Percentiles rank a stretch among this genome's conserved stretches.
These are phyloP conservation scores for Halcyon senegalensis DNA, from an alignment of 2,113 vertebrate genomes.

Conservation along the genomic window DNA sequence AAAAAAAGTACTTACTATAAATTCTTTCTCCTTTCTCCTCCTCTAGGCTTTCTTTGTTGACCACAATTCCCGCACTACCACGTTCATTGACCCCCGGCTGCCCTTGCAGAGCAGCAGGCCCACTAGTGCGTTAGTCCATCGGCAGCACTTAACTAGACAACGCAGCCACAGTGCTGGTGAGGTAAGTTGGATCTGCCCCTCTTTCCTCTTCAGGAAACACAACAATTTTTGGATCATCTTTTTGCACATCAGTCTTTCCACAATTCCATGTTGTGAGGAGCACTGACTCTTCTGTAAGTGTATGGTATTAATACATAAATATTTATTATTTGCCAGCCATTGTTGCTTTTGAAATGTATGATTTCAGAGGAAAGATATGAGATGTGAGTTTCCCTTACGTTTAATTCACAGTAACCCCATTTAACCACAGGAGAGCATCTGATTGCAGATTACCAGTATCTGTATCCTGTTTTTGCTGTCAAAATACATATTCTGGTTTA, in stretches of 20 bases:
- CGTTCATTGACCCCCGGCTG: slow-evolving; percentile 96
- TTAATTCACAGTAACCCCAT: not conserved
- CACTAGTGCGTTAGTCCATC: slow-evolving; percentile 90
- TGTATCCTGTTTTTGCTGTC: not conserved
- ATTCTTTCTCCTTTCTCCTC: not conserved
- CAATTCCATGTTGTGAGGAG: not conserved
- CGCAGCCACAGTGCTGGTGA: slow-evolving; percentile 98
- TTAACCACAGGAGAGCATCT: slow-evolving; percentile 42
- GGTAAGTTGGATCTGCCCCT: slow-evolving; percentile 72
- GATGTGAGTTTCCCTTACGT: not conserved
- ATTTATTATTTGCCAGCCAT: not conserved
- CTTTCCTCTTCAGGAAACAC: not conserved
- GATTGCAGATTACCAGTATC: not conserved
- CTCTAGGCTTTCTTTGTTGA: slow-evolving; percentile 96
- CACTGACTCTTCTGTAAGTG: accelerated
- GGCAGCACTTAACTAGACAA: slow-evolving; percentile 93
- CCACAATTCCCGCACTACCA: slow-evolving; percentile 96
- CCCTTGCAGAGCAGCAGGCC: slow-evolving; percentile 94
- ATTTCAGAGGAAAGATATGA: not conserved
- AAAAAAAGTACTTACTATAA: not conserved
- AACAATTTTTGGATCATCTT: accelerated
- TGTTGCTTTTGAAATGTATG: not conserved
- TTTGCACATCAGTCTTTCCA: accelerated
- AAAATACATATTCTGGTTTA: not conserved
- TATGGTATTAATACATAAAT: not conserved